Evolutionary conservation across 2,888 invertebrate genomes (phyloP), one percentile per base, ranked within the genome.

Genomic region (Cecidostiba fungosa): DNA sequence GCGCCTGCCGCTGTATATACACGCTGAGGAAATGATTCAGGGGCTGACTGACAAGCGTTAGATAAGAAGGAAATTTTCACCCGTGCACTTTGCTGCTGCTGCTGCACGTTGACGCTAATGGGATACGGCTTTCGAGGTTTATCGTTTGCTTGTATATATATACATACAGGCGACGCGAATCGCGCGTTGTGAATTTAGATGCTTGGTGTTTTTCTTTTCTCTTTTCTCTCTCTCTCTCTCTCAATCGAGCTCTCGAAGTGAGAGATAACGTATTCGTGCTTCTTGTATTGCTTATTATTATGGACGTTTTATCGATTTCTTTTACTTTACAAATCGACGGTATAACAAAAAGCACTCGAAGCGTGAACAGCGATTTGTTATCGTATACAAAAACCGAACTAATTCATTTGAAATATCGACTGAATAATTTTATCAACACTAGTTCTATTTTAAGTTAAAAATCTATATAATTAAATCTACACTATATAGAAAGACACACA

Each of bases 51-150:
- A 78, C 29, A 78, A 66, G 29, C 66, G 26, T 47, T 66, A 59
- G 77, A 66, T 78, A 66, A 16, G 66, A 78, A 47, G 77, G 26
- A 39, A 77, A 62, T 62, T 77, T 77, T 62, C 62, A 26, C 39
- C 36, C n/a, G 14, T 29, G 66, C 66, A 66, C 66, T 66, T 66
- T 66, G 29, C 23, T 6, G 12, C 36, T n/a, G n/a, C n/a, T n/a
- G 36, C 77, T n/a, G 29, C 16, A 0, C 39, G 66, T 3, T 54
- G 62, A 62, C 62, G 62, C 66, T 69, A 78, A 69, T 69, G 78
- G 78, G 23, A 50, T 29, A 69, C 29, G 78, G 70, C 36, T 70
- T n/a, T 70, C n/a, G 70, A 70, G 66, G 66, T 66, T 66, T 54
- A 54, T 54, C 54, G n/a, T 54, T 16, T 4, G 54, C n/a, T 43